These are phyloP conservation scores for Steatocranus sp. DNA, from an alignment of 2,797 vertebrate species.

Conservation along the genomic window DNA sequence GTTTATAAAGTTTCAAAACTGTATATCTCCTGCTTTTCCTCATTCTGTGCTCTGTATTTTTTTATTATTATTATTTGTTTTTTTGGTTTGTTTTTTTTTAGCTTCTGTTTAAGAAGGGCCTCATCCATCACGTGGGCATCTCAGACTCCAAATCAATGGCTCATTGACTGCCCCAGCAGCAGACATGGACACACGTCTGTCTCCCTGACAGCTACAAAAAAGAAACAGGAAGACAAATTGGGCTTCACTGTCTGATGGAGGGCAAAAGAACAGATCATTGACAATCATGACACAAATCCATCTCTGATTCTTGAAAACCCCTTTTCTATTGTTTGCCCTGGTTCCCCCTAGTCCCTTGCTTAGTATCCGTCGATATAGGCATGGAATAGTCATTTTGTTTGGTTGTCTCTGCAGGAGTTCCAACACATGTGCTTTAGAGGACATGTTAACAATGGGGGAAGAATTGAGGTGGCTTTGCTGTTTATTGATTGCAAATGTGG, in stretches of 20 bases:
- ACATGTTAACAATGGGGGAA: conserved; percentile 59
- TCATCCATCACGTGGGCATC: conserved; percentile 69
- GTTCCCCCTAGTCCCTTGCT: conserved; percentile 26
- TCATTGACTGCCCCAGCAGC: conserved; percentile 68
- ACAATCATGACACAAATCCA: conserved; percentile 69
- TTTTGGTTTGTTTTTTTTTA: neutral
- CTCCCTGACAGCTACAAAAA: conserved; percentile 70
- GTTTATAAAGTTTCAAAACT: conserved; percentile 37
- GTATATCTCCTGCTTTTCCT: conserved; percentile 14
- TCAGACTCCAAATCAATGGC: conserved; percentile 71
- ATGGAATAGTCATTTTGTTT: conserved; percentile 56
- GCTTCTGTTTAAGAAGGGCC: conserved; percentile 31
- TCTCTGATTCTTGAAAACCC: conserved; percentile 60
- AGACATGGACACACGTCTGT: conserved; percentile 69
- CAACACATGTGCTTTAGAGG: conserved; percentile 46
- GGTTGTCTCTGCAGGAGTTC: conserved; percentile 38
- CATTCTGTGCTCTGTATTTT: conserved; percentile 24
- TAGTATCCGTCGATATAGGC: conserved; percentile 43
- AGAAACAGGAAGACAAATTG: conserved; percentile 66
- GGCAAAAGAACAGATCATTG: conserved; percentile 66
- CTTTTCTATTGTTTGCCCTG: conserved; percentile 42
- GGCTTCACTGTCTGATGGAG: conserved; percentile 57
- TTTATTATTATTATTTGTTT: neutral
- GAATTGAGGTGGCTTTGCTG: conserved; percentile 66
- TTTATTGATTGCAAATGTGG: conserved; percentile 73